Evolutionary conservation across 1,140 invertebrate species (phyloP).

Genomic region (Oncopeltus fasciatus): DNA sequence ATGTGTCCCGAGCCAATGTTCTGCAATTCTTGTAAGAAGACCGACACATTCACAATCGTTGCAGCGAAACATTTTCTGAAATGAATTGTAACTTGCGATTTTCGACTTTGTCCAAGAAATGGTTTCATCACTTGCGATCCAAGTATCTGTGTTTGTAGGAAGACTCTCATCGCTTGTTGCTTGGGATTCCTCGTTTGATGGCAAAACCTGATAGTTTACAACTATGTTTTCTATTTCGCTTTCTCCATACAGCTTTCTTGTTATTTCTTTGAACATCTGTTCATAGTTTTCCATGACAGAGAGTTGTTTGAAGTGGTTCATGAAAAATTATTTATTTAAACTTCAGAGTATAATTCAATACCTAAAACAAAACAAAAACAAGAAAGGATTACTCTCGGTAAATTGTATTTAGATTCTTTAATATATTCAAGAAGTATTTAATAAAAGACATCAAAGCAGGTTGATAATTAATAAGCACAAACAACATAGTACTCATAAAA

Average conservation of each 20-base stretch:
- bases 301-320: too few relatives aligned
- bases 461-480: too few relatives aligned
- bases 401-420: too few relatives aligned
- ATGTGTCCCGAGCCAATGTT: conserved; percentile 71
- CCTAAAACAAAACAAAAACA: too few relatives aligned
- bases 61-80: conserved; percentile 56
- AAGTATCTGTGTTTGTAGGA: conserved; percentile 34
- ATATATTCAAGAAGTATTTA: too few relatives aligned
- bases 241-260: conserved; percentile 75
- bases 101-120: conserved; percentile 54
- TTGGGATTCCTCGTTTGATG: not conserved
- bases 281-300: conserved; percentile 44
- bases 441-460: too few relatives aligned
- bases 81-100: conserved; percentile 54
- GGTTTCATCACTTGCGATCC: conserved; percentile 49
- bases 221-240: conserved; percentile 39
- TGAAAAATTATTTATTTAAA: too few relatives aligned
- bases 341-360: too few relatives aligned
- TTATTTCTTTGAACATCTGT: conserved; percentile 76
- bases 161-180: not conserved
- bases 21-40: conserved; percentile 59
- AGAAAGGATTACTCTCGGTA: too few relatives aligned
- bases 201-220: not conserved
- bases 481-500: too few relatives aligned
- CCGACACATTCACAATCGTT: conserved; percentile 63